These are phyloP conservation scores for Iselma pallidipennis DNA, from an alignment of 2,888 invertebrate genomes.

Conservation along the genomic window DNA sequence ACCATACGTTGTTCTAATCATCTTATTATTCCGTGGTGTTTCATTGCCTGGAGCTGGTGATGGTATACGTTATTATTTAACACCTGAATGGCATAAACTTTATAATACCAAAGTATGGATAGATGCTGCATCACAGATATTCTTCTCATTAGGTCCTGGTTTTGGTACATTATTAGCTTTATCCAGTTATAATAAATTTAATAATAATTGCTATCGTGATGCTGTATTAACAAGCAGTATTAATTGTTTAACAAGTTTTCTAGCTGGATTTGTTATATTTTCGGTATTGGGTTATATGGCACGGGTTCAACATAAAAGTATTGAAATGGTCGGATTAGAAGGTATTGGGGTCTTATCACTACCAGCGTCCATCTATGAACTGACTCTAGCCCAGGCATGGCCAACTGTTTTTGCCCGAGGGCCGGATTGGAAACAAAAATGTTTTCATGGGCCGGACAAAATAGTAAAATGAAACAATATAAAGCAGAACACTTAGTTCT, in stretches of 20 bases:
- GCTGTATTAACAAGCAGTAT: conserved; percentile 87
- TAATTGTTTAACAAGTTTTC: conserved; percentile 89
- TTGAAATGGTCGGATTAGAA: conserved; percentile 84
- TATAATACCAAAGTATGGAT: conserved; percentile 85
- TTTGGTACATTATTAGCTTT: conserved; percentile 89
- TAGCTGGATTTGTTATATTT: conserved; percentile 93
- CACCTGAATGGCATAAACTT: conserved; percentile 86
- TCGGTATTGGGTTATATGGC: conserved; percentile 96
- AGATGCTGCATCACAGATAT: conserved; percentile 92
- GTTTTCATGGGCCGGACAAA: too few species aligned
- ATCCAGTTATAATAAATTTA: conserved; percentile 92
- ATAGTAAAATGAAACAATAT: too few species aligned
- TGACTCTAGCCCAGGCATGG: too few species aligned
- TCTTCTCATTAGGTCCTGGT: conserved; percentile 91
- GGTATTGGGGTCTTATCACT: too few species aligned
- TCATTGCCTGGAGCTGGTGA: conserved; percentile 83
- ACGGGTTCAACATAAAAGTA: conserved; percentile 80
- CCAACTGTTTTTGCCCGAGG: too few species aligned
- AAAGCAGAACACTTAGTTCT: too few species aligned
- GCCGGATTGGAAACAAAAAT: too few species aligned
- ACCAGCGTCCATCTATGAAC: too few species aligned
- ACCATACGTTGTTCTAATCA: conserved; percentile 88
- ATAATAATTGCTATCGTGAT: conserved; percentile 89
- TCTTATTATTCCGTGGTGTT: conserved; percentile 80
- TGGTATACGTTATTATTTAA: conserved; percentile 86